These are phyloP conservation scores for Lagria hirta DNA, from an alignment of 2,888 invertebrate species.

Conservation along the genomic window DNA sequence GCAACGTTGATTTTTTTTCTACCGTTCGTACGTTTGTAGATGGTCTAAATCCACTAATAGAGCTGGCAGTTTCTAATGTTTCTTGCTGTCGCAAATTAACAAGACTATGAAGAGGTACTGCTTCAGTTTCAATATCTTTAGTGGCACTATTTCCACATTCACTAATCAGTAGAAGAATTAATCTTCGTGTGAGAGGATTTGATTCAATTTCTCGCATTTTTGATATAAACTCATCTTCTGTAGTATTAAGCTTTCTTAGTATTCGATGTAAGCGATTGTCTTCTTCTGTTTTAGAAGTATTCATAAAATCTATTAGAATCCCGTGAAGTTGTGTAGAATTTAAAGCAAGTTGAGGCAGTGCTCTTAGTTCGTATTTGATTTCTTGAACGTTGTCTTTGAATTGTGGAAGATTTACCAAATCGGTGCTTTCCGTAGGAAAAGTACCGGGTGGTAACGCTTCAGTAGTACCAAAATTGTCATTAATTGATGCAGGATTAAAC, in stretches of 20 bases:
- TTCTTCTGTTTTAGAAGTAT: slow-evolving; percentile 64
- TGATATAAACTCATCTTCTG: slow-evolving; percentile 72
- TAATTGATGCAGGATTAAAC: slow-evolving; percentile 71
- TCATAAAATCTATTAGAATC: slow-evolving; percentile 55
- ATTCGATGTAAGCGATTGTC: slow-evolving; percentile 74
- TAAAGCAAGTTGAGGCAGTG: slow-evolving; percentile 46
- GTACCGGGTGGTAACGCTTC: slow-evolving; percentile 1
- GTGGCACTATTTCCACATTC: slow-evolving; percentile 66
- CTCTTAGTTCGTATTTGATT: slow-evolving; percentile 53
- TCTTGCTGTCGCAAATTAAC: slow-evolving; percentile 29
- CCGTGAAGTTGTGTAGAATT: slow-evolving; percentile 49
- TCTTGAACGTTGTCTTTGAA: slow-evolving; percentile 34
- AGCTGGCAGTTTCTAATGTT: slow-evolving; percentile 25
- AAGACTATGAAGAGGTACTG: slow-evolving; percentile 28
- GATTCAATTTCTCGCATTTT: slow-evolving; percentile 81
- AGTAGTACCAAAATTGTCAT: slow-evolving; percentile 57
- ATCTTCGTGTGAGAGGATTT: slow-evolving; percentile 71
- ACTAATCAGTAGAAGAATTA: slow-evolving; percentile 75
- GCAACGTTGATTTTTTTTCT: slow-evolving; percentile 16
- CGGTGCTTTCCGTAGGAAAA: slow-evolving; percentile 5
- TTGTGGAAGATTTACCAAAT: too few relatives aligned
- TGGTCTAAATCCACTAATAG: slow-evolving; percentile 7
- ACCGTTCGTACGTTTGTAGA: too few relatives aligned
- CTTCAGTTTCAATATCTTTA: slow-evolving; percentile 35
- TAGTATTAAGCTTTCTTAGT: slow-evolving; percentile 73